Conservation (phyloP, 2,113 vertebrate genomes). For the Laticauda laticaudata region DNA sequence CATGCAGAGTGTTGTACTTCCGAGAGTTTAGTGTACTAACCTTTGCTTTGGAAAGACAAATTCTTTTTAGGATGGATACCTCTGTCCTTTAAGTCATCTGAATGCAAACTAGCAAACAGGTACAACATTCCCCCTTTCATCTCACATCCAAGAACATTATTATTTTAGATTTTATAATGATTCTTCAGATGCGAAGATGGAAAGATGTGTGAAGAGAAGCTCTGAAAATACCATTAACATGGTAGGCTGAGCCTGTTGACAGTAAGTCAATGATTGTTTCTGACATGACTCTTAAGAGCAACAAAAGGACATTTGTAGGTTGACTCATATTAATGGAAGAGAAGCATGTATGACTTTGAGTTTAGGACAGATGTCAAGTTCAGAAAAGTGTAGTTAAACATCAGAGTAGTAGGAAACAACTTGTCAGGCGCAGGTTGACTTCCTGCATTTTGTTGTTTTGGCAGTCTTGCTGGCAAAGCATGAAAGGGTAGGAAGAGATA, state of each 20-base stretch:
- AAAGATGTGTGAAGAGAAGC: conserved; percentile 23
- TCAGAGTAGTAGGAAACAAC: conserved; percentile 52
- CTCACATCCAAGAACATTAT: conserved; percentile 32
- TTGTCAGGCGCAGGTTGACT: conserved; percentile 55
- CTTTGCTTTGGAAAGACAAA: conserved; percentile 13
- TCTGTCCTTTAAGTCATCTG: neutral
- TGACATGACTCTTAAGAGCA: conserved; percentile 44
- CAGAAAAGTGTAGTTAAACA: conserved; percentile 47
- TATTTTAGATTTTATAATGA: conserved; percentile 39
- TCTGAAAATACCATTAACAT: conserved; percentile 57
- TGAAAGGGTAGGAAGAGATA: conserved; percentile 31
- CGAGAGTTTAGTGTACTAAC: conserved; percentile 5
- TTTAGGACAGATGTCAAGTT: conserved; percentile 63
- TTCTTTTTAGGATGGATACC: conserved; percentile 28
- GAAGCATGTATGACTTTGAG: conserved; percentile 51
- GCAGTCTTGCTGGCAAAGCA: conserved; percentile 40
- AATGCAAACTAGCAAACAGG: conserved; percentile 21
- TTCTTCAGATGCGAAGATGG: conserved; percentile 35
- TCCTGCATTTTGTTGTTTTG: conserved; percentile 39
- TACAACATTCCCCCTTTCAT: conserved; percentile 7
- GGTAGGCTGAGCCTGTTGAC: conserved; percentile 56
- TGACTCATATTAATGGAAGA: conserved; percentile 57
- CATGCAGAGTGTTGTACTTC: neutral
- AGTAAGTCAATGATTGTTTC: conserved; percentile 67
- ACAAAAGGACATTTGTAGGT: conserved; percentile 48